Evolutionary conservation across 2,113 vertebrate species (phyloP).

Genomic region (Trichomycterus rosablanca): DNA sequence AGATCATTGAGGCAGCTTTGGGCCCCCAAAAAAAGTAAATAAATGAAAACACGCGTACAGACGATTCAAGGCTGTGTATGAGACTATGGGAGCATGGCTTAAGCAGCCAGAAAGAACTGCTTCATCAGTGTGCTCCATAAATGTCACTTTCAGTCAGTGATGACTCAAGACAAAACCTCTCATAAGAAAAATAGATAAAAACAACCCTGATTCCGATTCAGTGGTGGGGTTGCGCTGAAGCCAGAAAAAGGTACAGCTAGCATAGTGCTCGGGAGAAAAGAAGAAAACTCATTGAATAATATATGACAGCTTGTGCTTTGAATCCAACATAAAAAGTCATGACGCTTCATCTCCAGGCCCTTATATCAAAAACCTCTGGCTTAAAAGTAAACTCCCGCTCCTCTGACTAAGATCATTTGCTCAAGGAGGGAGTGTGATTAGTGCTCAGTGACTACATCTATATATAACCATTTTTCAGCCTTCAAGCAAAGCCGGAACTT

Average conservation of each 20-base stretch:
- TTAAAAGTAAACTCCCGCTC: slow-evolving; percentile 59
- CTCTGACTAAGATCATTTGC: slow-evolving; percentile 50
- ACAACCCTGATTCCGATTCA: slow-evolving; percentile 50
- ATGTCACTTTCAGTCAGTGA: slow-evolving; percentile 67
- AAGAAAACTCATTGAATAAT: slow-evolving; percentile 69
- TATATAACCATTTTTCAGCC: slow-evolving; percentile 53
- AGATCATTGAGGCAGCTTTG: slow-evolving; percentile 62
- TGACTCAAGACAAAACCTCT: slow-evolving; percentile 38
- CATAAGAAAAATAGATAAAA: slow-evolving; percentile 53
- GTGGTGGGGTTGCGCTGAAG: slow-evolving; percentile 46
- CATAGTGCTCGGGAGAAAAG: slow-evolving; percentile 52
- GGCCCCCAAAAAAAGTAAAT: slow-evolving; percentile 50
- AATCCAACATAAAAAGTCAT: slow-evolving; percentile 70
- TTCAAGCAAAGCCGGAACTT: slow-evolving; percentile 57
- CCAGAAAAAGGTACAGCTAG: slow-evolving; percentile 47
- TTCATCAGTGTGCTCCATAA: slow-evolving; percentile 69
- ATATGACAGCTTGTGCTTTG: slow-evolving; percentile 65
- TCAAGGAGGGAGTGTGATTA: slow-evolving; percentile 32
- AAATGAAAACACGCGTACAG: slow-evolving; percentile 6
- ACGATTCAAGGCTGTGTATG: slow-evolving; percentile 32
- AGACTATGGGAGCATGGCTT: slow-evolving; percentile 53
- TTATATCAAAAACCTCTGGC: slow-evolving; percentile 62
- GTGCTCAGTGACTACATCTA: slow-evolving; percentile 48
- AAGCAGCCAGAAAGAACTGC: slow-evolving; percentile 59
- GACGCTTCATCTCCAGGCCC: slow-evolving; percentile 61